A percentile compares a stretch with the other conserved stretches of the same genome.
Evolutionary conservation across 2,888 invertebrate genomes (phyloP).

Genomic region (Andrena camellia): DNA sequence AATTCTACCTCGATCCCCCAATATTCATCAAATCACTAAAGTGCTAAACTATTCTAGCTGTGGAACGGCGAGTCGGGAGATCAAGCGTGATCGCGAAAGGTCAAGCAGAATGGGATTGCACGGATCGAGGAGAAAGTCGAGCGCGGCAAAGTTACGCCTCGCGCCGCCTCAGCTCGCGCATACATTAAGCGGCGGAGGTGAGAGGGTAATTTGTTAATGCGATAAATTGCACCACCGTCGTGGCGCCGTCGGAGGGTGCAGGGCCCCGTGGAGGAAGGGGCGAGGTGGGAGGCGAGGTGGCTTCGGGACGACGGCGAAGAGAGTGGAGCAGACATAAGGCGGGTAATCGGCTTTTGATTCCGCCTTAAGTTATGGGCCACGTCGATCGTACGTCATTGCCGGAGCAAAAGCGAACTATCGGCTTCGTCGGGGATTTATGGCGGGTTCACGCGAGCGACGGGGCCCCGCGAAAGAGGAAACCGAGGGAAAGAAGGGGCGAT

Average conservation of each 20-base stretch:
- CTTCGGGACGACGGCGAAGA: neutral
- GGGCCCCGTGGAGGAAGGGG: constrained; percentile 21
- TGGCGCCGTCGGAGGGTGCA: constrained; percentile 32
- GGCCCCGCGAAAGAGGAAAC: constrained; percentile 45
- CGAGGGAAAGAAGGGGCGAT: constrained; percentile 26
- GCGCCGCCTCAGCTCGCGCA: constrained; percentile 36
- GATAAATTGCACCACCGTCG: constrained; percentile 70
- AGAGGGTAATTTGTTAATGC: constrained; percentile 76
- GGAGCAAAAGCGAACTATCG: constrained; percentile 69
- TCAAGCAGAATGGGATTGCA: constrained; percentile 29
- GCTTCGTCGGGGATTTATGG: constrained; percentile 63
- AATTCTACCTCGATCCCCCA: too few relatives aligned
- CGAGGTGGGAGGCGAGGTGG: constrained; percentile 2
- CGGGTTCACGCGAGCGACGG: constrained; percentile 47
- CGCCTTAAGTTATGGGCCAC: constrained; percentile 74
- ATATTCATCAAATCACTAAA: neutral
- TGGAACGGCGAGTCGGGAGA: constrained; percentile 30
- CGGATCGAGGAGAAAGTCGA: constrained; percentile 56
- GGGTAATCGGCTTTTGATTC: constrained; percentile 77
- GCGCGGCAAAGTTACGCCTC: constrained; percentile 16
- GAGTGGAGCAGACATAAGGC: constrained; percentile 47
- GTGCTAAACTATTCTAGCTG: neutral
- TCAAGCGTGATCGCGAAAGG: constrained; percentile 47
- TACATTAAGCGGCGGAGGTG: constrained; percentile 63
- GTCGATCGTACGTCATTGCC: constrained; percentile 76